phyloP scores from a whole-genome alignment of 2,797 vertebrate species.

The Babyrousa celebensis region DNA sequence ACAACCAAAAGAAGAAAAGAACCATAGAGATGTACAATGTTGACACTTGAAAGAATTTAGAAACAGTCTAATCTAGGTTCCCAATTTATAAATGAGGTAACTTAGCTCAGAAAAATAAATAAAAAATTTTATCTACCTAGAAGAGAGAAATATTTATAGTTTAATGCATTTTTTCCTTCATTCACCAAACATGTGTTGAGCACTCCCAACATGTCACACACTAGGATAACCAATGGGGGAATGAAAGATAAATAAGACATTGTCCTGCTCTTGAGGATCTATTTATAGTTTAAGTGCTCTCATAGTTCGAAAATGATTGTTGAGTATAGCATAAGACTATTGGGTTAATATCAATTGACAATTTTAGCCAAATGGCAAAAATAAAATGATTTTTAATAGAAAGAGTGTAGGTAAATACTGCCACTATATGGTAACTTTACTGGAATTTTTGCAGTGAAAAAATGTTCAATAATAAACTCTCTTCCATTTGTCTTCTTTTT shows the following conservation, averaged over 20 bases:
- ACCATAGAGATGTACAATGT: neutral
- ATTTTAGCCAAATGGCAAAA: slow-evolving; percentile 54
- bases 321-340: neutral
- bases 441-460: slow-evolving; percentile 45
- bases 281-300: neutral
- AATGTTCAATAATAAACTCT: slow-evolving; percentile 6
- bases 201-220: neutral
- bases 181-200: neutral
- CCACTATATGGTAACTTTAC: neutral
- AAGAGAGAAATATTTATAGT: neutral
- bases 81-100: neutral
- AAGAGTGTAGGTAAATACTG: slow-evolving; percentile 35
- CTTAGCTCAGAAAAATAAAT: neutral
- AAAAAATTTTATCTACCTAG: neutral
- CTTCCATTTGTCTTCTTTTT: slow-evolving; percentile 32
- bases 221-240: neutral
- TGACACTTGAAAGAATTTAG: neutral
- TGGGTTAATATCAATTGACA: slow-evolving; percentile 8
- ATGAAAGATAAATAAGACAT: slow-evolving; percentile 30
- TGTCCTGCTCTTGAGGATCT: neutral
- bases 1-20: slow-evolving; percentile 23
- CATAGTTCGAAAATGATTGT: slow-evolving; percentile 48
- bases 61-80: neutral
- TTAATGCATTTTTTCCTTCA: slow-evolving; percentile 1
- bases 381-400: neutral